Base-by-base conservation (phyloP, 2,113 vertebrate species). In the Siphamia tubifer region DNA sequence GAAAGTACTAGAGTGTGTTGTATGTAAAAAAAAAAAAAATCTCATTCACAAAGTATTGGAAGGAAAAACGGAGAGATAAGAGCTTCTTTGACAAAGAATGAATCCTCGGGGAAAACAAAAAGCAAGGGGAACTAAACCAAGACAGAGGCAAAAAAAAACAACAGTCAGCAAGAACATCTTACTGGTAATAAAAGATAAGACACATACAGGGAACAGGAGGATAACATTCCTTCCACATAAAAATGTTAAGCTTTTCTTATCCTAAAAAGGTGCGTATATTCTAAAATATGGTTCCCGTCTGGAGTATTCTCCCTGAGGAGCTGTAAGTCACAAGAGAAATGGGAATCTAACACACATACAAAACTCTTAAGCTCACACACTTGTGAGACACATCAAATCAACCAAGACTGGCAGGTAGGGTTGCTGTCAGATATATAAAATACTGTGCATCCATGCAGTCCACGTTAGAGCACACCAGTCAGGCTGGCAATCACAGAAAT, bases 201-300 rank as follows among this genome's bases (percentile, higher is more conserved):
- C 12, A 34, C 9, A 66, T 62, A 49, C 32, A 27, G 23, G 10
- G 17, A 8, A 49, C 24, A 57, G 44, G 31, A 60, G 58, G 35
- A 48, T 54, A 58, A 82, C 70, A 86, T 87, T 87, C 81, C 60
- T 86, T 88, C 84, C 79, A 80, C 55, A 77, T 79, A 67, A 83
- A 82, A 54, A 24, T n/a, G 38, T 78, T 35, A 8, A 56, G 60
- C 62, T 71, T 79, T 45, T 56, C 73, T 74, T 78, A 70, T 48
- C 44, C 40, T 64, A 40, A 73, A 79, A 81, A 56, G 49, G 74
- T 77, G 68, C 39, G 17, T 23, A 36, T 8, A 56, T 43, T 69
- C 68, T 34, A 83, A 84, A 57, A 74, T 63, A 84, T 62, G 66
- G 39, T 49, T 88, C 67, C 49, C 39, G 44, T 45, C 30, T 66